These are phyloP conservation scores for Plutomurus gul DNA, from an alignment of 1,140 invertebrate genomes.

Conservation along the genomic window DNA sequence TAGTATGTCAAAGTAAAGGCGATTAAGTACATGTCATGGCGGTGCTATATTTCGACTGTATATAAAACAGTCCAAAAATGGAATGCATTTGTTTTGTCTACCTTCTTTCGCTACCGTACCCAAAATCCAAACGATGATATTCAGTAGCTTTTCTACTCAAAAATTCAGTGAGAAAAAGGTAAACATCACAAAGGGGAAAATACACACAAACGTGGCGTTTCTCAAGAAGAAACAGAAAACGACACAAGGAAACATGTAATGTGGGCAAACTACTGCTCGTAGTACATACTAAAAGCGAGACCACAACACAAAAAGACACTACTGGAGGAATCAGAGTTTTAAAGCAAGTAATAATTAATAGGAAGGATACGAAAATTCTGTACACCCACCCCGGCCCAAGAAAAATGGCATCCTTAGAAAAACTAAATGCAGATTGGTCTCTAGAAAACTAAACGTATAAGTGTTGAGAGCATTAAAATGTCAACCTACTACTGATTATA, in stretches of 20 bases:
- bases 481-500: constrained; percentile 25
- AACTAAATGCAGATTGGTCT: not conserved
- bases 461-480: constrained; percentile 15
- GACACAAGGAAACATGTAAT: too few relatives aligned
- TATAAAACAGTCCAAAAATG: not conserved
- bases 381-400: not conserved
- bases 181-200: not conserved
- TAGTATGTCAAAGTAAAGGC: not conserved
- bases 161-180: not conserved
- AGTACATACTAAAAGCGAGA: not conserved
- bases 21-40: constrained; percentile 17
- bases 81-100: not conserved
- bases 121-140: not conserved
- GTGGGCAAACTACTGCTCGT: not conserved
- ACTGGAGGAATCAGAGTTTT: not conserved
- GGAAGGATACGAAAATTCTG: not conserved
- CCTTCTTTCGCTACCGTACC: constrained; percentile 2
- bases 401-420: not conserved
- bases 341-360: not conserved
- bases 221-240: not conserved
- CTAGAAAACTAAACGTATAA: not conserved
- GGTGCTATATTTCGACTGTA: not conserved
- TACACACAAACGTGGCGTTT: not conserved
- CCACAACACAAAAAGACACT: not conserved
- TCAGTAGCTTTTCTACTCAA: constrained; percentile 1